Base-by-base conservation (phyloP, 1,140 invertebrate species). In the Aphelinus certus region DNA sequence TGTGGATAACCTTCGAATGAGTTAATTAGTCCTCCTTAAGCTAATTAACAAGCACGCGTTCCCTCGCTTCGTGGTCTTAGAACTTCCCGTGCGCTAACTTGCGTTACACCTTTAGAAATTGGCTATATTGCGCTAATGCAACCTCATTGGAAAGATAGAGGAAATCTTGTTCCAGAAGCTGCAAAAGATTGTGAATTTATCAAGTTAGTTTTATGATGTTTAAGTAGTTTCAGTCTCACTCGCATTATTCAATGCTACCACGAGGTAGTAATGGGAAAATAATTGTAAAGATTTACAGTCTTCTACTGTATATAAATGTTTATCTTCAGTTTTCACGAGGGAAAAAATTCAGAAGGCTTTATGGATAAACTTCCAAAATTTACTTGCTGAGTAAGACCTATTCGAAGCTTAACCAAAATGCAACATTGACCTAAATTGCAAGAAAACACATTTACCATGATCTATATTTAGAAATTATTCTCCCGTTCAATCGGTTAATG, bases 161-260 rank as follows among this genome's bases (percentile, higher is more conserved):
- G 6, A 42, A 71, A 7, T 1, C 7, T 71, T 71, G 49, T 56
- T 63, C 53, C 2, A 47, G 3, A 51, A 71, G 63, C 43, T 60
- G 53, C 63, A 46, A 63, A 53, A 61, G 49, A 9, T 55, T 49
- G 49, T 71, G 63, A 71, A 71, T 46, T 7, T n/a, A 49, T 26
- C 45, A 70, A 71, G 6, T 47, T 63, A 26, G 26, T 26, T 26
- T 26, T 26, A 26, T 26, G 26, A 26, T 26, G 26, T 26, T 26
- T 26, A 26, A 26, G 26, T 26, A 26, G 26, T 7, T n/a, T 46
- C 51, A 49, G 51, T 71, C 43, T 63, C 6, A 49, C 60, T 6
- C 48, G 55, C 42, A 7, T 43, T 66, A 26, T 26, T 26, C 26
- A 26, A 26, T 26, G 26, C 26, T 26, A 26, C 26, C 26, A 26